Conservation (phyloP, 2,888 invertebrate genomes). For the Belgica antarctica region DNA sequence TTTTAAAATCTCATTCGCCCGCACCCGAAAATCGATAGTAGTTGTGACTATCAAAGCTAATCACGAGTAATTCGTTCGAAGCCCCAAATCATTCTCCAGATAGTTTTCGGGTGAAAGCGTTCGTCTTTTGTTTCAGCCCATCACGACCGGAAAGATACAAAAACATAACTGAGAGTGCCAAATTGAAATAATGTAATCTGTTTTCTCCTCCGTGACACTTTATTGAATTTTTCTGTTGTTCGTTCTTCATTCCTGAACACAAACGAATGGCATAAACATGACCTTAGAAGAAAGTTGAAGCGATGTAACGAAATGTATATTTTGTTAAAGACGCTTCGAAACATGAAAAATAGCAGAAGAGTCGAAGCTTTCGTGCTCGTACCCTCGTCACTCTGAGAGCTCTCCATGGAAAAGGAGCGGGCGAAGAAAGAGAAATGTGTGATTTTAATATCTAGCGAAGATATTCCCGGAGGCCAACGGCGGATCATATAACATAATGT, state of each 20-base stretch:
- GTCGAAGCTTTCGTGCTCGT: not conserved
- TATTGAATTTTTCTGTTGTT: conserved; percentile 1
- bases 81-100: no score
- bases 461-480: not conserved
- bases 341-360: not conserved
- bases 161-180: no score
- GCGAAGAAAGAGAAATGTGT: not conserved
- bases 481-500: not conserved
- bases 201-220: not conserved
- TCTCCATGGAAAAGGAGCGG: not conserved
- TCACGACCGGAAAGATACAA: no score
- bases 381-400: conserved; percentile 13
- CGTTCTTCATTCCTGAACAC: no score
- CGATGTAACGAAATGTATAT: conserved; percentile 12
- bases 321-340: not conserved
- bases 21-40: no score
- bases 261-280: no score
- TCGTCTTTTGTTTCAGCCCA: no score
- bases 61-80: no score
- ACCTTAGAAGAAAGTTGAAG: no score
- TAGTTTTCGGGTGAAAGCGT: no score
- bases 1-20: no score
- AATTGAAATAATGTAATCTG: not conserved
- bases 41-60: no score
- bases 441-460: not conserved